Evolutionary conservation across 2,888 invertebrate species (phyloP).

Genomic region (Cosmopolites sordidus): DNA sequence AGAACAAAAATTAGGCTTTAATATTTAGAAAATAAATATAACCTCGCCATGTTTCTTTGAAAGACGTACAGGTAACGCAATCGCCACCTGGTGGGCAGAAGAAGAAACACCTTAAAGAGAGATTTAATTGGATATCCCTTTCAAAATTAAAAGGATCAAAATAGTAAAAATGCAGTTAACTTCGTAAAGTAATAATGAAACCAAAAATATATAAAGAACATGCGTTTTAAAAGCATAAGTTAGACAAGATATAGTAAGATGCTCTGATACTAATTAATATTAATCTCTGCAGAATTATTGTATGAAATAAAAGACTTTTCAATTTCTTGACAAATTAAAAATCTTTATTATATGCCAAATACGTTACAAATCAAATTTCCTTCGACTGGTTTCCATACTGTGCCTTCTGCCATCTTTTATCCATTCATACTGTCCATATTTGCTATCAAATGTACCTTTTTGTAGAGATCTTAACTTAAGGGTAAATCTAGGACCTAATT

Average conservation of each 20-base stretch:
- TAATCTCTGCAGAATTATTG: no score
- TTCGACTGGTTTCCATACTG: slow-evolving; percentile 87
- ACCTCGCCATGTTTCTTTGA: slow-evolving; percentile 32
- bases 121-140: no score
- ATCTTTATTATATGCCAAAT: no score
- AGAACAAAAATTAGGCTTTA: slow-evolving; percentile 17
- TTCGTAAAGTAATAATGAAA: no score
- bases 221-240: no score
- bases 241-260: no score
- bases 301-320: no score
- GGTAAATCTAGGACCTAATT: slow-evolving; percentile 97
- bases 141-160: background rate
- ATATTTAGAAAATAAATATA: slow-evolving; percentile 26
- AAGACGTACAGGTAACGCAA: slow-evolving; percentile 6
- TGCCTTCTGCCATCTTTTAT: slow-evolving; percentile 85
- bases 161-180: background rate
- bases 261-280: no score
- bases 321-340: no score
- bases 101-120: background rate
- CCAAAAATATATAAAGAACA: no score
- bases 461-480: slow-evolving; percentile 87
- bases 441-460: slow-evolving; percentile 95
- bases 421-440: slow-evolving; percentile 97
- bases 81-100: slow-evolving; percentile 19
- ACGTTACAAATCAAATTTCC: slow-evolving; percentile 83